phyloP scores from a whole-genome alignment of 2,888 invertebrate genomes.

The Eueremaeus valkanovi region DNA sequence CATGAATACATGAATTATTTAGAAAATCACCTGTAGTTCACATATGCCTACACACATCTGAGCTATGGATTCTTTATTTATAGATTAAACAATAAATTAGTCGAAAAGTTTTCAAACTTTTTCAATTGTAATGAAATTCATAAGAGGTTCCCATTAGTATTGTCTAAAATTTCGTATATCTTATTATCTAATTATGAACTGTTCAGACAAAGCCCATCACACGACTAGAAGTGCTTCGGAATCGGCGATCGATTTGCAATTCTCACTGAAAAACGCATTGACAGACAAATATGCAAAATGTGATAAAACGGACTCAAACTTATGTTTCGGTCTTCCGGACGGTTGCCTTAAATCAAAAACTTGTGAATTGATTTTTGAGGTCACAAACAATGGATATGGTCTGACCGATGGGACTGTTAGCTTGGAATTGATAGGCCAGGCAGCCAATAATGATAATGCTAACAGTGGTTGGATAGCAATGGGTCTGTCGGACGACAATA shows the following conservation, averaged over 20 bases:
- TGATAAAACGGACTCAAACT: neutral
- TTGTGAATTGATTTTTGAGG: neutral
- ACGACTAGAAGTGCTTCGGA: neutral
- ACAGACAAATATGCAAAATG: neutral
- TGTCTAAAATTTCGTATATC: too few relatives aligned
- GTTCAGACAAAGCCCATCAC: neutral
- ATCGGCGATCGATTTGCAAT: neutral
- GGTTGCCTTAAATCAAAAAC: neutral
- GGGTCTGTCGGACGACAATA: constrained; percentile 69
- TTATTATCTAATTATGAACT: too few relatives aligned
- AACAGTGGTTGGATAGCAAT: constrained; percentile 54
- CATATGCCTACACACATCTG: too few relatives aligned
- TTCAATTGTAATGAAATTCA: too few relatives aligned
- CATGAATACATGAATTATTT: constrained; percentile 11
- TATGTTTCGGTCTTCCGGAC: neutral
- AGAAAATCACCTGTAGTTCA: constrained; percentile 7
- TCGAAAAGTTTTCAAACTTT: constrained; percentile 12
- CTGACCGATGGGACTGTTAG: neutral
- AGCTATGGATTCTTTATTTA: too few relatives aligned
- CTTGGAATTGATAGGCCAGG: neutral
- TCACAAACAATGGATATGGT: neutral
- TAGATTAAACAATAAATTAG: neutral
- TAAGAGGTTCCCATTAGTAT: too few relatives aligned
- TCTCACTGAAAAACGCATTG: neutral
- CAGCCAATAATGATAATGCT: neutral